Conservation (phyloP, 2,797 vertebrate species). For the Neosilurus mollespiculum region DNA sequence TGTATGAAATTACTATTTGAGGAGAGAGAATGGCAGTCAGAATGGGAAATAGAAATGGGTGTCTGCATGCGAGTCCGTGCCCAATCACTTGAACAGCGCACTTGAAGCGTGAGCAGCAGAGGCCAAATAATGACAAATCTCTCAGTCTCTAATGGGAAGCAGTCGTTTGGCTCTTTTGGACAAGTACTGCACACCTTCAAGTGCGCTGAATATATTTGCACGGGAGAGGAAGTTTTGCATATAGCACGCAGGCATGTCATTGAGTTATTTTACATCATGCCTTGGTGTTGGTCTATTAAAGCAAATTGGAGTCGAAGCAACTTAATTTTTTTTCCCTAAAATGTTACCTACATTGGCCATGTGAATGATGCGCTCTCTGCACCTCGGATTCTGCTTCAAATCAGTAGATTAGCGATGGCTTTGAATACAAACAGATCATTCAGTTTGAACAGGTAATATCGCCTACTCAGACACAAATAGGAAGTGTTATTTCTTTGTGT, state of each 20-base stretch:
- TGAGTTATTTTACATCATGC: slow-evolving; percentile 42
- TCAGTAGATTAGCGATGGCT: background rate
- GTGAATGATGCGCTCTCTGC: background rate
- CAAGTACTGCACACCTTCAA: slow-evolving; percentile 48
- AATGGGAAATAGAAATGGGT: slow-evolving; percentile 64
- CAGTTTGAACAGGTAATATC: background rate
- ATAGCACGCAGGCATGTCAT: slow-evolving; percentile 39
- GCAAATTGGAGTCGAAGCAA: slow-evolving; percentile 25
- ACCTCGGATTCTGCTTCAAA: background rate
- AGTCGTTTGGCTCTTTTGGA: slow-evolving; percentile 46
- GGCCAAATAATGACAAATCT: slow-evolving; percentile 69
- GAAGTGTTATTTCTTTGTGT: background rate
- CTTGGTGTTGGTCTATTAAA: slow-evolving; percentile 32
- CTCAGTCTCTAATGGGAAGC: slow-evolving; percentile 52
- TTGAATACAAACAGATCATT: background rate
- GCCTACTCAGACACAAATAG: background rate
- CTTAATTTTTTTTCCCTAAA: background rate
- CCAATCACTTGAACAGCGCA: slow-evolving; percentile 77
- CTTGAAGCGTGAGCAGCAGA: slow-evolving; percentile 69
- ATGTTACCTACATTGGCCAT: too few relatives aligned
- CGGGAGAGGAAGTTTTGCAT: slow-evolving; percentile 38
- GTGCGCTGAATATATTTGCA: slow-evolving; percentile 67
- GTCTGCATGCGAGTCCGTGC: slow-evolving; percentile 71
- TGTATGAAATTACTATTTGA: slow-evolving; percentile 71
- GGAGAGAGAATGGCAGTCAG: slow-evolving; percentile 64